phyloP scores from a whole-genome alignment of 2,888 invertebrate genomes.

The Copidosoma aretas region DNA sequence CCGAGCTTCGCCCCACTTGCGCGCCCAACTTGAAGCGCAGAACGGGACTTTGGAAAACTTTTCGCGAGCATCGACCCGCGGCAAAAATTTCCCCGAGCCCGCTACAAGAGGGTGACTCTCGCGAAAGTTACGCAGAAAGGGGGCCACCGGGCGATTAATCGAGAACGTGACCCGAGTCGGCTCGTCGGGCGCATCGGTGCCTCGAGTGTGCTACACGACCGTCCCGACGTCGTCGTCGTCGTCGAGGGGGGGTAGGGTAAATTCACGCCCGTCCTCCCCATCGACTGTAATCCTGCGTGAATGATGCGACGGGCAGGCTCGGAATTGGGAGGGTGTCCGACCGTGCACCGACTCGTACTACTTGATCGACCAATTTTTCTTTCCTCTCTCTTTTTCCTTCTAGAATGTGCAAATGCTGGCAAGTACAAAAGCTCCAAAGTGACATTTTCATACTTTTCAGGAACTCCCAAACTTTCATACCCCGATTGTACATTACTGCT shows the following conservation, averaged over 20 bases:
- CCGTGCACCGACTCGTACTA: conserved; percentile 40
- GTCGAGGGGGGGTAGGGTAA: neutral
- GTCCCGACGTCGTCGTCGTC: neutral
- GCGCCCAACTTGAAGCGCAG: neutral
- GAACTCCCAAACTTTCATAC: neutral
- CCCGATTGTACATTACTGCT: neutral
- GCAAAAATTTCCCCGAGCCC: neutral
- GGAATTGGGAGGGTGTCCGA: conserved; percentile 32
- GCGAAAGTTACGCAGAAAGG: neutral
- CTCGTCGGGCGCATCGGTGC: neutral
- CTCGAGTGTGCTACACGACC: neutral
- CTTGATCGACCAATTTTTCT: conserved; percentile 11
- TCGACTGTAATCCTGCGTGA: conserved; percentile 17
- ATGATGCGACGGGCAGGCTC: conserved; percentile 10
- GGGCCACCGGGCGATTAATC: conserved; percentile 17
- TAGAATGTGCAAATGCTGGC: too few relatives aligned
- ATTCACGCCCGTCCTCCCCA: conserved; percentile 3
- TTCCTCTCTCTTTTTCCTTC: too few relatives aligned
- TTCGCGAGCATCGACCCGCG: neutral
- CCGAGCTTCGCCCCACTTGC: too few relatives aligned
- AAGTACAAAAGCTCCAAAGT: too few relatives aligned
- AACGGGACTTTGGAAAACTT: neutral
- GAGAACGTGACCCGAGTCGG: conserved; percentile 13
- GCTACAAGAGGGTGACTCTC: too few relatives aligned
- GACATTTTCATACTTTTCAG: neutral